A percentile compares a stretch with the other conserved stretches of the same genome.
These are phyloP conservation scores for Caenorhabditis angaria DNA, from an alignment of 2,888 invertebrate species.

Conservation along the genomic window DNA sequence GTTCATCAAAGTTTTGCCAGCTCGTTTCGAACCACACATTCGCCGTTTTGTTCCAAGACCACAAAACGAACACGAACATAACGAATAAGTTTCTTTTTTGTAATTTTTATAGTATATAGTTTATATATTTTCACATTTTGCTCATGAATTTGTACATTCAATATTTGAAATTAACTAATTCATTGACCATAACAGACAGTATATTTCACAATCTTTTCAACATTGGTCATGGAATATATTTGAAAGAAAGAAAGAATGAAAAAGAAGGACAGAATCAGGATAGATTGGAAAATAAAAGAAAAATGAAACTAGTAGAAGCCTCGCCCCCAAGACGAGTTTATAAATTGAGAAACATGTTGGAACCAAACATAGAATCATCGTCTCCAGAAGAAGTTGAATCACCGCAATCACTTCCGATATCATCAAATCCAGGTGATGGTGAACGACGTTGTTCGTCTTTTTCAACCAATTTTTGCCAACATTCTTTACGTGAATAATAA, in stretches of 20 bases:
- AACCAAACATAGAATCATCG: background rate
- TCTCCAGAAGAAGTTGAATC: constrained; percentile 22
- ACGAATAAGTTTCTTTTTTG: background rate
- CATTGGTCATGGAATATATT: constrained; percentile 1
- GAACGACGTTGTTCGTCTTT: constrained; percentile 41
- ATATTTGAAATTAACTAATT: background rate
- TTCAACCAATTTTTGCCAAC: constrained; percentile 45
- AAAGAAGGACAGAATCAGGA: constrained; percentile 5
- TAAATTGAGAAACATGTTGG: background rate
- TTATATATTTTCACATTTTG: background rate
- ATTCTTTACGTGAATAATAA: constrained; percentile 55
- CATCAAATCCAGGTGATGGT: constrained; percentile 27
- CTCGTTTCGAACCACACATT: background rate
- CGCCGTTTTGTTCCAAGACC: background rate
- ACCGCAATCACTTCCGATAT: constrained; percentile 37
- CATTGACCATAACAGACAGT: background rate
- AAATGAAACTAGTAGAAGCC: background rate
- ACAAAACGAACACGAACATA: background rate
- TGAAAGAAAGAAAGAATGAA: background rate
- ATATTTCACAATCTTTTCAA: background rate
- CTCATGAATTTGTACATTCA: background rate
- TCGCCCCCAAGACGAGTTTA: background rate
- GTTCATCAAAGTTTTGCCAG: background rate
- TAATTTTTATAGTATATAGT: background rate
- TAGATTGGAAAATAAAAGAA: constrained; percentile 1